A percentile compares a stretch with the other conserved stretches of the same genome.
Conservation (phyloP, 2,113 vertebrate genomes). For the Coturnix japonica region DNA sequence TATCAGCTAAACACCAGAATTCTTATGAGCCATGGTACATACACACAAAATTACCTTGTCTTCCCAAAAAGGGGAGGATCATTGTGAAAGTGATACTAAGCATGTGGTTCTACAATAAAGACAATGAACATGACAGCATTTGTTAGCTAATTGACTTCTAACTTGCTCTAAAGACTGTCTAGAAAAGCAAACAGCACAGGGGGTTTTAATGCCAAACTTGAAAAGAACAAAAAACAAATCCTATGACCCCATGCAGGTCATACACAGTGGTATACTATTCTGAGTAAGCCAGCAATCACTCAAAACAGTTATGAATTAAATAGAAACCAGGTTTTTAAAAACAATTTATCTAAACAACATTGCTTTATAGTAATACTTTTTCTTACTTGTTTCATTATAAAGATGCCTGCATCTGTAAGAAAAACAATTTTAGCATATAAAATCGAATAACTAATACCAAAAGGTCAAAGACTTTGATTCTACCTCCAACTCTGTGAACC, state of each 20-base stretch:
- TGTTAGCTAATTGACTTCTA: background rate
- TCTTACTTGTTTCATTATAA: slow-evolving; percentile 1
- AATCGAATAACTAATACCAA: background rate
- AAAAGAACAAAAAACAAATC: slow-evolving; percentile 29
- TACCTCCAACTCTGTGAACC: background rate
- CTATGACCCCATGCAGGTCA: background rate
- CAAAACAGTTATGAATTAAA: slow-evolving; percentile 4
- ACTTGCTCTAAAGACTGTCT: background rate
- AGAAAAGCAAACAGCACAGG: background rate
- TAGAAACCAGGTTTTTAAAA: background rate
- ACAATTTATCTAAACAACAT: background rate
- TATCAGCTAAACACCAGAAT: background rate
- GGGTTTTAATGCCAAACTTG: background rate
- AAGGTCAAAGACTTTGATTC: background rate
- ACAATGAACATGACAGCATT: background rate
- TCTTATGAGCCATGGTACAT: background rate
- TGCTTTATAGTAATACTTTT: slow-evolving; percentile 13
- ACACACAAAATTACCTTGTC: background rate
- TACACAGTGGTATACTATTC: background rate
- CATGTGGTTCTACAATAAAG: background rate
- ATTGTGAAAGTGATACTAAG: background rate
- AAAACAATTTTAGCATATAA: background rate
- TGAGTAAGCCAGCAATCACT: slow-evolving; percentile 3
- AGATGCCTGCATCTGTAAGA: background rate
- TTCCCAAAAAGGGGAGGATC: background rate